Percentiles rank a stretch among this genome's conserved stretches.
These are phyloP conservation scores for Stegodyphus dumicola DNA, from an alignment of 1,140 invertebrate genomes.

Conservation along the genomic window DNA sequence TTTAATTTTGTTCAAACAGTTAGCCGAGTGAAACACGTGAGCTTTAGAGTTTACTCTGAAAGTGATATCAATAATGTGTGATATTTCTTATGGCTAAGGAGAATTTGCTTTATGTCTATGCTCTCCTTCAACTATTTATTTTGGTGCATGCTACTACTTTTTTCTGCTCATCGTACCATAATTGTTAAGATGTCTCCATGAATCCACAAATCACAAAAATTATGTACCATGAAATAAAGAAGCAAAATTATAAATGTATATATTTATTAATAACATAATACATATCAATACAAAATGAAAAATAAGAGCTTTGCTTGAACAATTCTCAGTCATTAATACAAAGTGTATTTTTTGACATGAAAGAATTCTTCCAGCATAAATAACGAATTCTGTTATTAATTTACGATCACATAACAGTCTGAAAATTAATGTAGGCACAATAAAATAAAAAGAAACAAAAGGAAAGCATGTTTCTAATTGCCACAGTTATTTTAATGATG, in stretches of 20 bases:
- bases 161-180: too few relatives aligned
- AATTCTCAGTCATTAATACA: not conserved
- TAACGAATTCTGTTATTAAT: not conserved
- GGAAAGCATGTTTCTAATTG: not conserved
- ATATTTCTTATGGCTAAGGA: too few relatives aligned
- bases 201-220: too few relatives aligned
- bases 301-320: slow-evolving; percentile 35
- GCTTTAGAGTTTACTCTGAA: too few relatives aligned
- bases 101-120: too few relatives aligned
- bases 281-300: slow-evolving; percentile 50
- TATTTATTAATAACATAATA: slow-evolving; percentile 51
- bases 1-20: too few relatives aligned
- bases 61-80: too few relatives aligned
- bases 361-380: not conserved
- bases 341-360: not conserved
- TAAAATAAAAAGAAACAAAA: not conserved
- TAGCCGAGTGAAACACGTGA: too few relatives aligned
- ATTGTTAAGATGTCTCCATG: too few relatives aligned
- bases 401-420: not conserved
- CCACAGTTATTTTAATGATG: not conserved
- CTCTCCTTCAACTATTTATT: too few relatives aligned
- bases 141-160: too few relatives aligned
- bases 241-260: slow-evolving; percentile 35
- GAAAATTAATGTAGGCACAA: not conserved
- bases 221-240: too few relatives aligned